phyloP scores from a whole-genome alignment of 2,113 vertebrate genomes.

The Furnarius figulus region DNA sequence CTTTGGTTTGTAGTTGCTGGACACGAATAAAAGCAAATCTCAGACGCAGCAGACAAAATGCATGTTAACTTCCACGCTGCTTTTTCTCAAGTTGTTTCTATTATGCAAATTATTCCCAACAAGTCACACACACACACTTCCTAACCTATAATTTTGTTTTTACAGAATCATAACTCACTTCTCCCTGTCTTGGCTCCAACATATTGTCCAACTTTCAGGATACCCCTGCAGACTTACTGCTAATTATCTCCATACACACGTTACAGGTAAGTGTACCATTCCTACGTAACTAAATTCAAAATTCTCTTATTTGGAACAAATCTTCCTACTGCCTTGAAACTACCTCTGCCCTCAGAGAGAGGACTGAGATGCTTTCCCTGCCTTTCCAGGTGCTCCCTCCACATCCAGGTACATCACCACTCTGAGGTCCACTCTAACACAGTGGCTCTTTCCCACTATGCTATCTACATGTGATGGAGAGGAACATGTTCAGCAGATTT shows the following conservation, averaged over 20 bases:
- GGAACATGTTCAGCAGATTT: background rate
- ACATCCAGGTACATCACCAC: accelerated
- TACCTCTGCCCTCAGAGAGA: background rate
- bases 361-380: background rate
- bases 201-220: background rate
- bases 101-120: background rate
- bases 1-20: background rate
- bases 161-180: background rate
- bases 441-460: accelerated
- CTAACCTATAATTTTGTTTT: background rate
- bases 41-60: background rate
- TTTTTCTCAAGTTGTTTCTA: slow-evolving; percentile 10
- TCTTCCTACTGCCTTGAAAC: background rate
- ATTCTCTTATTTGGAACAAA: background rate
- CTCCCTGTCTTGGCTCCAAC: background rate
- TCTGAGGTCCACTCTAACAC: accelerated
- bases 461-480: background rate
- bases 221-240: background rate
- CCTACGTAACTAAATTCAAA: background rate
- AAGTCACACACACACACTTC: background rate
- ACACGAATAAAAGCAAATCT: slow-evolving; percentile 16
- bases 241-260: background rate
- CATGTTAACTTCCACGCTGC: background rate
- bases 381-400: background rate
- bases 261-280: background rate